Evolutionary conservation across 2,888 invertebrate genomes (phyloP).

Genomic region (Schrankia costaestrigalis): DNA sequence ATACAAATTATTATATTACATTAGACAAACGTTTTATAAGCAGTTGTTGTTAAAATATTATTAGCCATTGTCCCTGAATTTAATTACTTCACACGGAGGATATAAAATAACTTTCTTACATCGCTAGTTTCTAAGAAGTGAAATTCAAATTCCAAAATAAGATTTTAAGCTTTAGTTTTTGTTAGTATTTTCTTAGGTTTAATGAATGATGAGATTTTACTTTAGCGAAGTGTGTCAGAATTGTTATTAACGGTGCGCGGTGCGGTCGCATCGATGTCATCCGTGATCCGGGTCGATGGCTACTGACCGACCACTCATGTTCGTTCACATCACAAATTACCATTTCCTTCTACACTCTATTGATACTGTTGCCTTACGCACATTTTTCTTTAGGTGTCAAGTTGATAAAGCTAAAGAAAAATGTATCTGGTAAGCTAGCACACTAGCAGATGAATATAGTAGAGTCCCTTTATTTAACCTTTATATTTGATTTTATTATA

Average conservation of each 20-base stretch:
- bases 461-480: too few species aligned
- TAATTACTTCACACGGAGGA: too few species aligned
- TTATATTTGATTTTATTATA: too few species aligned
- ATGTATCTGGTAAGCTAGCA: too few species aligned
- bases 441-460: too few species aligned
- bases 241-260: slow-evolving; percentile 41
- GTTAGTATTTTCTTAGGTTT: slow-evolving; percentile 16
- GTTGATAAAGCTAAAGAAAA: too few species aligned
- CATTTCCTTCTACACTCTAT: slow-evolving; percentile 10
- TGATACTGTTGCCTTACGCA: too few species aligned
- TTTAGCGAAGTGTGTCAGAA: slow-evolving; percentile 30
- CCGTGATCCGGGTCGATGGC: slow-evolving; percentile 68
- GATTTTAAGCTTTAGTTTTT: too few species aligned
- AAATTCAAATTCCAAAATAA: too few species aligned
- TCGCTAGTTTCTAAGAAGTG: too few species aligned
- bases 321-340: slow-evolving; percentile 15
- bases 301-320: slow-evolving; percentile 16
- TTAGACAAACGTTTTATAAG: slow-evolving; percentile 3
- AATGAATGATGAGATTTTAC: slow-evolving; percentile 17
- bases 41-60: slow-evolving; percentile 1
- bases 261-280: slow-evolving; percentile 42
- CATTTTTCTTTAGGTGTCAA: too few species aligned
- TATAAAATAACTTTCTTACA: too few species aligned
- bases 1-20: background rate
- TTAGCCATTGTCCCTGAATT: slow-evolving; percentile 15